Evolutionary conservation across 2,888 invertebrate species (phyloP).

Genomic region (Endomychus coccineus): DNA sequence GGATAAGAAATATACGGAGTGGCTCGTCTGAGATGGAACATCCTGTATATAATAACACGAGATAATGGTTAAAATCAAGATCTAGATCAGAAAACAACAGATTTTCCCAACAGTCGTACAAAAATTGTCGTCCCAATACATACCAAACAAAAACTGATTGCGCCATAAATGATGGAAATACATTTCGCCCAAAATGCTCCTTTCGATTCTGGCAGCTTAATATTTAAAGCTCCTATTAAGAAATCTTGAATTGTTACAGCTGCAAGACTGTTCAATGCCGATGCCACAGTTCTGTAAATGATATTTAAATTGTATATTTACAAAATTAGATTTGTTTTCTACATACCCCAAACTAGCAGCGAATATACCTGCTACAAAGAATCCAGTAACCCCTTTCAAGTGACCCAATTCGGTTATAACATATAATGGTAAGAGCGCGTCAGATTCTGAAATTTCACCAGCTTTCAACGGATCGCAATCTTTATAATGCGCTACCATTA

Average conservation of each 20-base stretch:
- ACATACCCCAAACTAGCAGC: constrained; percentile 90
- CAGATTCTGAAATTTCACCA: constrained; percentile 60
- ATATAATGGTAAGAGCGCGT: constrained; percentile 82
- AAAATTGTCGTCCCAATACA: constrained; percentile 9
- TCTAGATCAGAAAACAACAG: too few relatives aligned
- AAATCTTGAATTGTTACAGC: constrained; percentile 89
- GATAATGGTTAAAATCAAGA: background rate
- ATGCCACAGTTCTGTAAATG: constrained; percentile 77
- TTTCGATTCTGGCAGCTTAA: constrained; percentile 63
- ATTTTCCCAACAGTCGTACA: constrained; percentile 3
- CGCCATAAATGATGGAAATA: constrained; percentile 63
- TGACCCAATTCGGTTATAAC: constrained; percentile 77
- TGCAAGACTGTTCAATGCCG: constrained; percentile 88
- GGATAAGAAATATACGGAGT: too few relatives aligned
- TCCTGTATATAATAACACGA: too few relatives aligned
- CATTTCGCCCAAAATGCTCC: constrained; percentile 68
- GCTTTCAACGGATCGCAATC: constrained; percentile 78
- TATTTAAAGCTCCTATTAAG: constrained; percentile 61
- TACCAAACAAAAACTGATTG: constrained; percentile 57
- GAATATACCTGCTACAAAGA: constrained; percentile 93
- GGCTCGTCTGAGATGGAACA: too few relatives aligned
- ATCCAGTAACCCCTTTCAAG: constrained; percentile 74
- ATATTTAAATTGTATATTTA: background rate
- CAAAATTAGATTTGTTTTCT: too few relatives aligned
- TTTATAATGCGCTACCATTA: constrained; percentile 73